Conservation (phyloP, 2,113 vertebrate species). For the Balaenoptera acutorostrata region DNA sequence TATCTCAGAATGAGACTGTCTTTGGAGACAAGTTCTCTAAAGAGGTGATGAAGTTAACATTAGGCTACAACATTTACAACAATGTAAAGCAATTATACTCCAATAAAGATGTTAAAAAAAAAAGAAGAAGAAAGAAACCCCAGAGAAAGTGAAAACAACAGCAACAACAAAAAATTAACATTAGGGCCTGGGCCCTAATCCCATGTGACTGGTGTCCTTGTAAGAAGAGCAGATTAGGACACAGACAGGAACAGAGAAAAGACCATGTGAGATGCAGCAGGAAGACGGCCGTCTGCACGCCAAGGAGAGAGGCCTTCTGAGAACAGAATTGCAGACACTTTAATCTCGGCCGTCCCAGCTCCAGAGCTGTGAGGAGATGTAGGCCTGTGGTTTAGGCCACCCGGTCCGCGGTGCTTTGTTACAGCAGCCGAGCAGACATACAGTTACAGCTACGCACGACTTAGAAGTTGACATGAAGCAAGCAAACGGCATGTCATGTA, state of each 20-base stretch:
- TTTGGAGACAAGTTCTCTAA: not conserved
- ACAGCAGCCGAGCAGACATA: not conserved
- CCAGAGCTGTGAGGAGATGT: not conserved
- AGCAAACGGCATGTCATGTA: rapidly evolving
- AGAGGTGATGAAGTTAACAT: not conserved
- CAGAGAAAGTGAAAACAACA: no score
- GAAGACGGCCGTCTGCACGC: not conserved
- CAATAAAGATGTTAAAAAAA: no score
- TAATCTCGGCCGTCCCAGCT: not conserved
- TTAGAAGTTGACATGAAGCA: not conserved
- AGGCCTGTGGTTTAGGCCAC: no score
- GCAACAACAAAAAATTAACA: not conserved
- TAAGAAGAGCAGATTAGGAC: not conserved
- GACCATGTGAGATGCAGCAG: not conserved
- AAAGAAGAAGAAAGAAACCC: no score
- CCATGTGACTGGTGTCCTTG: not conserved
- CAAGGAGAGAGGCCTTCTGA: not conserved
- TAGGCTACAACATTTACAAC: no score
- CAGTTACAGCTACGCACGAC: rapidly evolving
- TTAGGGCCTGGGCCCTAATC: not conserved
- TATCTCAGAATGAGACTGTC: not conserved
- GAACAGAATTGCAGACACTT: rapidly evolving
- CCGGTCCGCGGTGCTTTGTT: rapidly evolving
- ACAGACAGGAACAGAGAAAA: not conserved
- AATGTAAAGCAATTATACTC: no score